Conservation (phyloP, 1,140 invertebrate species). For the Globodera rostochiensis region DNA sequence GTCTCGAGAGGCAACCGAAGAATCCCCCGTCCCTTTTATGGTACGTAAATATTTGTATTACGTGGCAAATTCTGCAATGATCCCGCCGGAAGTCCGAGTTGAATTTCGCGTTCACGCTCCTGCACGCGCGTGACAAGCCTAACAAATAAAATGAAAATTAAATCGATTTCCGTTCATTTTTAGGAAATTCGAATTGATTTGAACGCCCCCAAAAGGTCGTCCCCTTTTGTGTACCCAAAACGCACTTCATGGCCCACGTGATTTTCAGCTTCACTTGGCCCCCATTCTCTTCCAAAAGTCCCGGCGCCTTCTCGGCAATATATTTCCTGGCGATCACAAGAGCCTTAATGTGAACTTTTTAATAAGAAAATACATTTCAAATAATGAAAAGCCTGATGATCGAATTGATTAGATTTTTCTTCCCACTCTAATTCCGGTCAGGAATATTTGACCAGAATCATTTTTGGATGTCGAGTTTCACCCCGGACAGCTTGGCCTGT, state of each 20-base stretch:
- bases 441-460: no score
- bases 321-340: slow-evolving; percentile 57
- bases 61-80: slow-evolving; percentile 36
- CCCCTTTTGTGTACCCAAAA: slow-evolving; percentile 5
- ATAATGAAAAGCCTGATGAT: no score
- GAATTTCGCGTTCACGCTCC: slow-evolving; percentile 45
- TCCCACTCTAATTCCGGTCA: no score
- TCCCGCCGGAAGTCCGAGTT: slow-evolving; percentile 37
- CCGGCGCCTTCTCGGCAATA: slow-evolving; percentile 58
- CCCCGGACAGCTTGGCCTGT: no score
- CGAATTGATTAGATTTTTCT: no score
- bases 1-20: neutral
- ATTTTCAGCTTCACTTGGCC: slow-evolving; percentile 63
- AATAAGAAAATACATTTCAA: no score
- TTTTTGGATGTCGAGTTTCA: no score
- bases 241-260: slow-evolving; percentile 64
- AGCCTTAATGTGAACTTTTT: slow-evolving; percentile 35
- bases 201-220: no score
- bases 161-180: no score
- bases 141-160: neutral
- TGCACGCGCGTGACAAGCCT: slow-evolving; percentile 34
- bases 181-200: no score
- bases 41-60: neutral
- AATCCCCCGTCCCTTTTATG: no score
- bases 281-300: slow-evolving; percentile 60